A percentile compares a stretch with the other conserved stretches of the same genome.
phyloP scores from a whole-genome alignment of 2,113 vertebrate genomes.

The Ammodytes marinus region DNA sequence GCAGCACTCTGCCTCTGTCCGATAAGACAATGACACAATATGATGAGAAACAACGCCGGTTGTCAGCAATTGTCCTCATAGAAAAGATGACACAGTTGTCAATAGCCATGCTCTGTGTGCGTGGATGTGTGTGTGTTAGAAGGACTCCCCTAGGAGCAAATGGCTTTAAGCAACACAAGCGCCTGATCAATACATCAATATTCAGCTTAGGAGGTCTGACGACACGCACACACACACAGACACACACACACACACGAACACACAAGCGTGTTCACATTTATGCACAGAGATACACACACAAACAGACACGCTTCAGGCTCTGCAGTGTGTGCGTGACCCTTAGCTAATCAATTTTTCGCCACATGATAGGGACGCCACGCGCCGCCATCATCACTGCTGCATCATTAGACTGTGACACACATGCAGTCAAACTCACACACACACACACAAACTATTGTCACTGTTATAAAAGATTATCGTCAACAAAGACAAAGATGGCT shows the following conservation, averaged over 20 bases:
- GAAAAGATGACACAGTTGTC: constrained; percentile 82
- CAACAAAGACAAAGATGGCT: constrained; percentile 73
- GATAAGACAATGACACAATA: constrained; percentile 82
- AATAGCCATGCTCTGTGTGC: constrained; percentile 54
- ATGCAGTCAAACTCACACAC: constrained; percentile 38
- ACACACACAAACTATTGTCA: constrained; percentile 49
- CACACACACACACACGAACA: constrained; percentile 46
- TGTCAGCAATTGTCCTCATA: constrained; percentile 77
- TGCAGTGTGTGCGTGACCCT: constrained; percentile 76
- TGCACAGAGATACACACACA: constrained; percentile 28
- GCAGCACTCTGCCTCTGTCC: constrained; percentile 69
- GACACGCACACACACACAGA: constrained; percentile 68
- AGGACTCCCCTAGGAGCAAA: constrained; percentile 79
- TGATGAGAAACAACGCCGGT: constrained; percentile 75
- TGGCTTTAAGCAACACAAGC: constrained; percentile 85
- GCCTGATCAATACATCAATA: constrained; percentile 88
- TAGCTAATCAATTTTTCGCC: constrained; percentile 82
- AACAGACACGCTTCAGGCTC: constrained; percentile 54
- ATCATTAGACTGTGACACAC: constrained; percentile 73
- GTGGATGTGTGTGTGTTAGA: constrained; percentile 62
- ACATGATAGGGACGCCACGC: constrained; percentile 81
- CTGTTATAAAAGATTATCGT: constrained; percentile 64
- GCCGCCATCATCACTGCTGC: constrained; percentile 72
- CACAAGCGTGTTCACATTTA: constrained; percentile 28
- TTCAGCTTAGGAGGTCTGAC: constrained; percentile 86